Evolutionary conservation across 64 coral and sea anemone genomes (phyloP).

Genomic region (Catalaphyllia jardinei): DNA sequence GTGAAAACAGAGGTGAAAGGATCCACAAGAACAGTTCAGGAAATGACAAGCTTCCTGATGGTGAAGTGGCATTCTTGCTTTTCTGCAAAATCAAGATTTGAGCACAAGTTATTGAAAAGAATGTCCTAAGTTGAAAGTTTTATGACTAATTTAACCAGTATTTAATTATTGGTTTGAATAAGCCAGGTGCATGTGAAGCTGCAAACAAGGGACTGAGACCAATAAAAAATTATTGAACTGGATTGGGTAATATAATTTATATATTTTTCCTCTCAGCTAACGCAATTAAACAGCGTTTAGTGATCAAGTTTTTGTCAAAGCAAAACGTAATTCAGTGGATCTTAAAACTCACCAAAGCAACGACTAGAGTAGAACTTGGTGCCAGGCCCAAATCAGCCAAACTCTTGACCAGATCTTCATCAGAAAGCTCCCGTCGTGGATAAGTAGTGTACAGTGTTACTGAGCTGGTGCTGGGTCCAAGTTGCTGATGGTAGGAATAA

Average conservation of each 20-base stretch:
- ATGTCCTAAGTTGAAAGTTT: too few relatives aligned
- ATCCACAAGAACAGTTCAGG: constrained; percentile 64
- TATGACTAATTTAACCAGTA: too few relatives aligned
- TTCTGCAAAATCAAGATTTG: constrained; percentile 17
- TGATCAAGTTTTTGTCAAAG: too few relatives aligned
- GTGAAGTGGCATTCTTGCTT: constrained; percentile 5
- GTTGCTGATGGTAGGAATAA: constrained; percentile 33
- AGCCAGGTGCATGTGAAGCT: too few relatives aligned
- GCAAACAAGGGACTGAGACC: too few relatives aligned
- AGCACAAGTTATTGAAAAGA: too few relatives aligned
- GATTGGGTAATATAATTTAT: too few relatives aligned
- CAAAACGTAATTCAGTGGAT: neutral
- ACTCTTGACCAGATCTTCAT: constrained; percentile 75
- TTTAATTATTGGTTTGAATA: too few relatives aligned
- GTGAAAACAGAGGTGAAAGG: constrained; percentile 78
- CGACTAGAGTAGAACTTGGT: constrained; percentile 86
- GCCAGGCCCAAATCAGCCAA: constrained; percentile 76
- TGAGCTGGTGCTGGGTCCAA: constrained; percentile 36
- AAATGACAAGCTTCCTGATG: constrained; percentile 28
- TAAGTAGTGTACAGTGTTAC: constrained; percentile 83
- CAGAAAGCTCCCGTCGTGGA: constrained; percentile 77
- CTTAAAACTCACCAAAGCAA: constrained; percentile 68
- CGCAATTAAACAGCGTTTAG: too few relatives aligned
- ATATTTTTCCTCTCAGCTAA: too few relatives aligned
- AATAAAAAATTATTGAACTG: too few relatives aligned